phyloP scores from a whole-genome alignment of 2,113 vertebrate species.

The Turdus rufiventris region DNA sequence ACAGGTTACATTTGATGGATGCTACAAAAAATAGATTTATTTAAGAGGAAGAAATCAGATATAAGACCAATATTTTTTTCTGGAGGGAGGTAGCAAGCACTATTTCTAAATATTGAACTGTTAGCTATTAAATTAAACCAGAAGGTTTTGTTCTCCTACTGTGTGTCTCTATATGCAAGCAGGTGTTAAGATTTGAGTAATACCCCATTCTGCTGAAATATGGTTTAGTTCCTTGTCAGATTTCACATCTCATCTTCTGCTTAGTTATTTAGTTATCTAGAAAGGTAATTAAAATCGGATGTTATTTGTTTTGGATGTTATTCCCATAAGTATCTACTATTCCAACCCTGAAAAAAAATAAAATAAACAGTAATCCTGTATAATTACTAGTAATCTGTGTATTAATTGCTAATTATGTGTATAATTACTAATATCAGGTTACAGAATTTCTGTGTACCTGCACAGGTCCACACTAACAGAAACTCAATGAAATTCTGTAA shows the following conservation, averaged over 20 bases:
- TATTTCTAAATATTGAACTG: background rate
- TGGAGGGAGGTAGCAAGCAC: background rate
- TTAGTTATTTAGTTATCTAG: background rate
- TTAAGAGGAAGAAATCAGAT: background rate
- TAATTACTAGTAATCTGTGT: background rate
- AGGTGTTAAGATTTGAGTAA: background rate
- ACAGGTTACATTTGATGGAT: background rate
- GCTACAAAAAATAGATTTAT: background rate
- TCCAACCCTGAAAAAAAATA: background rate
- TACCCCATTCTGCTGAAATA: background rate
- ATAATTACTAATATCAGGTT: background rate
- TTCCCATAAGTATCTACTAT: background rate
- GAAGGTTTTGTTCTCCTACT: background rate
- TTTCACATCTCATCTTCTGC: background rate
- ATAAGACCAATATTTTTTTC: background rate
- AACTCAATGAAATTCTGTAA: background rate
- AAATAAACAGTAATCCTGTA: background rate
- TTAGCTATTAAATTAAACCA: background rate
- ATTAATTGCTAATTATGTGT: background rate
- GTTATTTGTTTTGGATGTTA: background rate
- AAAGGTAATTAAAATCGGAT: background rate
- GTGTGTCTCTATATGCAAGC: no score
- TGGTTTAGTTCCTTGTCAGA: background rate
- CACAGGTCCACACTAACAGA: background rate
- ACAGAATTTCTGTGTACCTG: background rate